These are phyloP conservation scores for Heteromyza rotundicornis DNA, from an alignment of 2,888 invertebrate genomes.

Conservation along the genomic window DNA sequence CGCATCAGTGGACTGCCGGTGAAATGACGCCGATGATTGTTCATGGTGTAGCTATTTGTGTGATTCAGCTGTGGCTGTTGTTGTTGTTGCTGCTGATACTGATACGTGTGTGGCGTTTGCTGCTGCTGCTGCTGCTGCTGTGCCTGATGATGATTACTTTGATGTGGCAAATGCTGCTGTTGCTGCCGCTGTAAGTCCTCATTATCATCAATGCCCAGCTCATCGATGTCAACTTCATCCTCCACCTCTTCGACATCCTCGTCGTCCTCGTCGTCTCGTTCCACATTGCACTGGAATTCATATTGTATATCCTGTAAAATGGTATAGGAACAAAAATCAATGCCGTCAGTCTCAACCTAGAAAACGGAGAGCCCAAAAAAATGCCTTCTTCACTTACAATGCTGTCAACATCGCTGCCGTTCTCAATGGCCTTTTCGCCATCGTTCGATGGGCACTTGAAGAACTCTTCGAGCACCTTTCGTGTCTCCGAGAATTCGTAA, in stretches of 20 bases:
- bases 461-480: constrained; percentile 90
- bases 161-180: constrained; percentile 17
- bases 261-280: constrained; percentile 44
- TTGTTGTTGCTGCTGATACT: constrained; percentile 23
- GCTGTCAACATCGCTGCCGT: constrained; percentile 62
- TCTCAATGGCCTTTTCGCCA: constrained; percentile 66
- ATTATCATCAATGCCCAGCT: constrained; percentile 38
- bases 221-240: constrained; percentile 36
- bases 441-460: constrained; percentile 73
- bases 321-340: background rate
- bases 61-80: constrained; percentile 15
- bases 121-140: constrained; percentile 32
- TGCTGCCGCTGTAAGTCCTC: constrained; percentile 33
- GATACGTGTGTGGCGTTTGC: constrained; percentile 17
- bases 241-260: constrained; percentile 43
- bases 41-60: constrained; percentile 32
- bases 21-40: constrained; percentile 42
- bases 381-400: constrained; percentile 61
- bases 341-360: background rate
- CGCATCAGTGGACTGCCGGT: constrained; percentile 56
- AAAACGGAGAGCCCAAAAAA: background rate
- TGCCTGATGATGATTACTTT: constrained; percentile 21
- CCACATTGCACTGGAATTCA: constrained; percentile 63
- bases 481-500: constrained; percentile 89
- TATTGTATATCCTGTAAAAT: constrained; percentile 66